Evolutionary conservation across 1,140 invertebrate species (phyloP).

Genomic region (Habropoda laboriosa): DNA sequence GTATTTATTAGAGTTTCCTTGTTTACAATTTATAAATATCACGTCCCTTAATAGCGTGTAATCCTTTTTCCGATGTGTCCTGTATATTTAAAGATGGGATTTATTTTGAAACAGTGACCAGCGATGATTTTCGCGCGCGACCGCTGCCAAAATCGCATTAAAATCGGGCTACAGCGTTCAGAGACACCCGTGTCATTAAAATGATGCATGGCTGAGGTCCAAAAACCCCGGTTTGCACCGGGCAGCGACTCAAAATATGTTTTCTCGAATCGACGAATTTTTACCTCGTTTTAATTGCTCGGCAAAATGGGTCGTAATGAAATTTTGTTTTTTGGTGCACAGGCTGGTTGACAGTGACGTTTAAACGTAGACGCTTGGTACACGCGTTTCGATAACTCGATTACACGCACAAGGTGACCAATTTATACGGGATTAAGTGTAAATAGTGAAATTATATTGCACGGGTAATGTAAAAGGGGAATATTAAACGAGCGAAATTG

Average conservation of each 20-base stretch:
- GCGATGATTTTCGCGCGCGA: slow-evolving; percentile 12
- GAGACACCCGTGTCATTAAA: slow-evolving; percentile 74
- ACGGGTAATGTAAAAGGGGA: no score
- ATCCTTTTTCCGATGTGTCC: not conserved
- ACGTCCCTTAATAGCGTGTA: not conserved
- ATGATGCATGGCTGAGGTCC: slow-evolving; percentile 72
- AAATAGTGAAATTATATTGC: no score
- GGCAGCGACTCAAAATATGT: slow-evolving; percentile 2
- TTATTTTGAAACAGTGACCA: slow-evolving; percentile 5
- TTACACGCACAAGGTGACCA: no score
- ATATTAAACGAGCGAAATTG: no score
- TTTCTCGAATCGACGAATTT: not conserved
- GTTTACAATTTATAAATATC: not conserved
- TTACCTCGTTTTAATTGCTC: not conserved
- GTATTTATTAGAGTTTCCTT: not conserved
- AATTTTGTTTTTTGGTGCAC: no score
- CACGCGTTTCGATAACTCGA: no score
- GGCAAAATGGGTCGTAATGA: not conserved
- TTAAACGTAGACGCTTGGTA: no score
- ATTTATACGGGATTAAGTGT: no score
- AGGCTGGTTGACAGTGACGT: no score
- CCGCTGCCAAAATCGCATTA: slow-evolving; percentile 77
- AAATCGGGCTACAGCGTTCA: slow-evolving; percentile 63
- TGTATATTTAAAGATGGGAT: slow-evolving; percentile 9
- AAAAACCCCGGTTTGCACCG: slow-evolving; percentile 48